Base-by-base conservation (phyloP, 2,113 vertebrate genomes). In the Salvelinus alpinus region DNA sequence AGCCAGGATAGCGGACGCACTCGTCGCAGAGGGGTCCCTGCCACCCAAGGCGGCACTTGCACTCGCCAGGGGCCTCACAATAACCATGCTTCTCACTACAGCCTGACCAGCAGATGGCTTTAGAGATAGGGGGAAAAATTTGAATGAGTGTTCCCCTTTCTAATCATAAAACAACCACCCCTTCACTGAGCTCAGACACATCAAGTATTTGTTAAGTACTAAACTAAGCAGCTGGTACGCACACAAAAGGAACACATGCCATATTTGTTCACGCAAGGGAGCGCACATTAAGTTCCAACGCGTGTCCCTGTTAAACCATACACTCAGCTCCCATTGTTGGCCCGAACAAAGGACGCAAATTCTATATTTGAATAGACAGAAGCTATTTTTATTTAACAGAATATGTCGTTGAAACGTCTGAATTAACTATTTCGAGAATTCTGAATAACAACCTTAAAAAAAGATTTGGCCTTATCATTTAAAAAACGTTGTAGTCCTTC, bases 41-140 rank as follows among this genome's bases (percentile, higher is more conserved):
- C 96, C 96, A 97, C 82, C 96, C 96, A 76, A 95, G 92, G 20
- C 94, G 94, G 79, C 96, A 97, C 22, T 82, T 96, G 86, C 95
- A 97, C 75, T 95, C 96, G 14, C 91, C 93, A 0, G 96, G 95
- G 84, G 88, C 87, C 90, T 96, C 95, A n/a, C 96, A 97, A 90
- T 94, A 96, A 82, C 96, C 95, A 0, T 96, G 94, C 70, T 80
- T 91, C 22, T 89, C 88, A 13, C 92, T 95, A 92, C 96, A 97
- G 88, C 95, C 94, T 0, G 91, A 88, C 20, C 94, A 93, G 81
- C 96, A 97, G 29, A 93, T 89, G 22, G 91, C 95, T 97, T 86
- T 0, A 65, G 77, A 74, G 62, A 66, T 75, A 75, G 12, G 91
- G 38, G 9, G 38, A 3, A 44, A 27, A 24, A 18, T 3, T 27